Conservation (phyloP, 2,797 vertebrate species). For the Alectoris magna region DNA sequence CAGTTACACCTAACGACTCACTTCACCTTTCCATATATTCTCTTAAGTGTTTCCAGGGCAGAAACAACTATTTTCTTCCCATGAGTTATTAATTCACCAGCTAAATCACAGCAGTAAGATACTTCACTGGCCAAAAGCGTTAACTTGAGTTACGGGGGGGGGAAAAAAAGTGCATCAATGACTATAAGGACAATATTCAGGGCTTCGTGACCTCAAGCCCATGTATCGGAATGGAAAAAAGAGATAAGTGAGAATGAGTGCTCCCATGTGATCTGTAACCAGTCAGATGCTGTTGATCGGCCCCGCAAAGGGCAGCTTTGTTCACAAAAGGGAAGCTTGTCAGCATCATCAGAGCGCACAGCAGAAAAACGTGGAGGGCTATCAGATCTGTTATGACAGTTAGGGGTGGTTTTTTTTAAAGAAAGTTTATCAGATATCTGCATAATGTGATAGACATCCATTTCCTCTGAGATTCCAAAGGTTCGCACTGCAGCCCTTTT, state of each 20-base stretch:
- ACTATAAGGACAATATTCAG: neutral
- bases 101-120: conserved; percentile 2
- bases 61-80: neutral
- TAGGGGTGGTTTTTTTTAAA: neutral
- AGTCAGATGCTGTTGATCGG: neutral
- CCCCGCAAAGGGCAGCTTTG: neutral
- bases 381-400: neutral
- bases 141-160: neutral
- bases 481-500: neutral
- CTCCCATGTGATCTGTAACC: neutral
- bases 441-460: neutral
- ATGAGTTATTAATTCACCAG: neutral
- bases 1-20: neutral
- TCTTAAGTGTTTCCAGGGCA: conserved; percentile 16
- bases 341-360: neutral
- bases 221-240: neutral
- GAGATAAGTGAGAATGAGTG: neutral
- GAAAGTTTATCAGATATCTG: neutral
- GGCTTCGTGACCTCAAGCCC: neutral
- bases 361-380: neutral
- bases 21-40: neutral
- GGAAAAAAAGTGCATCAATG: neutral
- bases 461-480: neutral
- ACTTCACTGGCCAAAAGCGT: conserved; percentile 37
- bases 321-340: neutral